phyloP scores from a whole-genome alignment of 2,888 invertebrate genomes.

The Heliconius charithonia region DNA sequence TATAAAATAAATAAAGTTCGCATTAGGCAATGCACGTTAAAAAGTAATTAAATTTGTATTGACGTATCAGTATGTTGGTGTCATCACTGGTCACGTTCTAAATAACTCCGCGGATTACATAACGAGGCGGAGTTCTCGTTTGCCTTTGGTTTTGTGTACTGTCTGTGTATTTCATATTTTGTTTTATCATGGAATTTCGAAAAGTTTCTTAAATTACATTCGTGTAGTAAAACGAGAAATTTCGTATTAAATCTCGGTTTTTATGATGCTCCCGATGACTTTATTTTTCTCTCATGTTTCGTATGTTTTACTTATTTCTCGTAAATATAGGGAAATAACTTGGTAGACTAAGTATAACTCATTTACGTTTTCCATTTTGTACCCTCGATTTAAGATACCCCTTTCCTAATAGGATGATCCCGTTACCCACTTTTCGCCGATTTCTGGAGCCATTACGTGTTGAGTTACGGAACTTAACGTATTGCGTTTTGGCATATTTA shows the following conservation, averaged over 20 bases:
- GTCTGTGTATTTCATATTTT: not conserved
- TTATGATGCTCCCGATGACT: not conserved
- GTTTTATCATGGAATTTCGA: not conserved
- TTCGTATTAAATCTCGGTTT: not conserved
- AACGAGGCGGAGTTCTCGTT: slow-evolving; percentile 8
- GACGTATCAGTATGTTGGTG: slow-evolving; percentile 19
- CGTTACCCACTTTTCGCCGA: no score
- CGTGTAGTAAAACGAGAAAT: slow-evolving; percentile 3
- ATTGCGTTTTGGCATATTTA: not conserved
- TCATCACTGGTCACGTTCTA: slow-evolving; percentile 68
- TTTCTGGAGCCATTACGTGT: no score
- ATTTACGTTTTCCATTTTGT: not conserved
- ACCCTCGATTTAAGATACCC: no score
- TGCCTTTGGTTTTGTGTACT: slow-evolving; percentile 15
- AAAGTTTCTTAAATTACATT: not conserved
- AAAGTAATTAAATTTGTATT: slow-evolving; percentile 20
- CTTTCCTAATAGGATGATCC: no score
- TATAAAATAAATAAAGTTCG: not conserved
- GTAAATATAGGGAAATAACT: not conserved
- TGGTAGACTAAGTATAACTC: no score
- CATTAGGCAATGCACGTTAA: slow-evolving; percentile 3
- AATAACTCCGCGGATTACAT: slow-evolving; percentile 64
- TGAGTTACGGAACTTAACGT: no score
- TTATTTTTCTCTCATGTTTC: not conserved
- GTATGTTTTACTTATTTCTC: not conserved